phyloP scores from a whole-genome alignment of 2,888 invertebrate species.

The Lithophane ornitopus region DNA sequence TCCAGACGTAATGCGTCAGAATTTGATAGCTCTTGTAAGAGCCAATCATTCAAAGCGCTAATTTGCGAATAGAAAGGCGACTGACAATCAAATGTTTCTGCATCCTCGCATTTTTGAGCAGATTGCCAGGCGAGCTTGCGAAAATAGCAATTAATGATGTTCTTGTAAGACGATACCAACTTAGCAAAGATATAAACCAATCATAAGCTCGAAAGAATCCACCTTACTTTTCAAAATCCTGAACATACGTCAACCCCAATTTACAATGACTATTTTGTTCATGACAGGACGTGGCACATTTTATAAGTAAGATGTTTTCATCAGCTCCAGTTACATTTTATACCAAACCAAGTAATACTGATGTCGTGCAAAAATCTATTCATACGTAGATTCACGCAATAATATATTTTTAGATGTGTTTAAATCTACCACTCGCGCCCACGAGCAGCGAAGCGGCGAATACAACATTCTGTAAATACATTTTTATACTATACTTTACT shows the following conservation, averaged over 20 bases:
- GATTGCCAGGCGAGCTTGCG: constrained; percentile 4
- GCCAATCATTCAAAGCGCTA: constrained; percentile 29
- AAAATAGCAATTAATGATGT: constrained; percentile 7
- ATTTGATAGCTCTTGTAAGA: constrained; percentile 25
- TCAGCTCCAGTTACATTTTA: constrained; percentile 29
- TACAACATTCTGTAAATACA: constrained; percentile 69
- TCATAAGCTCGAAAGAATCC: background rate
- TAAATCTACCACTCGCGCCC: constrained; percentile 77
- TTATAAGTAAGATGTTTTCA: constrained; percentile 1
- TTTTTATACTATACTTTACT: constrained; percentile 45
- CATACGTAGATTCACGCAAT: constrained; percentile 69
- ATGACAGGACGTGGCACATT: background rate
- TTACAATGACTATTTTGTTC: background rate
- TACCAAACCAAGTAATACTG: constrained; percentile 33
- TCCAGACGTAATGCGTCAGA: constrained; percentile 32
- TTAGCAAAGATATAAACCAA: constrained; percentile 5
- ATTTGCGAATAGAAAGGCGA: constrained; percentile 22
- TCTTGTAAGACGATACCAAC: constrained; percentile 4
- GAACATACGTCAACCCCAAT: background rate
- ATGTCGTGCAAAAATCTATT: constrained; percentile 64
- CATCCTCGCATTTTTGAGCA: background rate
- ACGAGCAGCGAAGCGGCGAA: constrained; percentile 70
- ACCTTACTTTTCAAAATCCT: background rate
- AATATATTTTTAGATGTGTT: constrained; percentile 71
- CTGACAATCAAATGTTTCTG: background rate